These are phyloP conservation scores for Crenuchus spilurus DNA, from an alignment of 2,797 vertebrate species.

Conservation along the genomic window DNA sequence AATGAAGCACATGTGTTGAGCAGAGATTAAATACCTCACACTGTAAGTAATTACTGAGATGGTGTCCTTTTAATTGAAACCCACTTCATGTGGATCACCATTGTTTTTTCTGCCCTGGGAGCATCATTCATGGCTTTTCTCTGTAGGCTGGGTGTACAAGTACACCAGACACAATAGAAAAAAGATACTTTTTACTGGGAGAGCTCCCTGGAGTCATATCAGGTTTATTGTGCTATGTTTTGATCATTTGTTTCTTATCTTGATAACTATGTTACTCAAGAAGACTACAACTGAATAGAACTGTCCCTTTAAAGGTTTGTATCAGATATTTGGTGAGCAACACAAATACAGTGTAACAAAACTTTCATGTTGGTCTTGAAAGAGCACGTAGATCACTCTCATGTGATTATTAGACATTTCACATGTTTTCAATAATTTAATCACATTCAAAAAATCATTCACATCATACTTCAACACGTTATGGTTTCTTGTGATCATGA, in stretches of 20 bases:
- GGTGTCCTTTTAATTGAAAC: neutral
- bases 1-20: conserved; percentile 9
- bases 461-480: too few species aligned
- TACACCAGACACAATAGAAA: neutral
- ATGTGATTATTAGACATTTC: too few species aligned
- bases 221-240: neutral
- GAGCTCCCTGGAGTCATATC: neutral
- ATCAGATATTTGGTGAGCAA: neutral
- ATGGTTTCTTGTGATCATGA: too few species aligned
- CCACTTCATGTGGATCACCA: neutral
- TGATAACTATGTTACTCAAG: neutral
- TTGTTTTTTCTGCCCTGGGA: neutral
- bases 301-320: neutral
- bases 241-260: neutral
- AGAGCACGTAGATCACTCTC: too few species aligned
- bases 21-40: neutral
- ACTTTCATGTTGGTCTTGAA: too few species aligned
- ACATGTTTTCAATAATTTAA: neutral
- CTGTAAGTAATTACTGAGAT: conserved; percentile 2
- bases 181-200: neutral
- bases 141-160: neutral
- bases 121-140: neutral
- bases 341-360: too few species aligned
- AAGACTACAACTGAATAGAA: neutral
- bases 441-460: too few species aligned